Evolutionary conservation across 2,888 invertebrate species (phyloP), one percentile per base, ranked within the genome.

Genomic region (Amblyjoppa fuscipennis): DNA sequence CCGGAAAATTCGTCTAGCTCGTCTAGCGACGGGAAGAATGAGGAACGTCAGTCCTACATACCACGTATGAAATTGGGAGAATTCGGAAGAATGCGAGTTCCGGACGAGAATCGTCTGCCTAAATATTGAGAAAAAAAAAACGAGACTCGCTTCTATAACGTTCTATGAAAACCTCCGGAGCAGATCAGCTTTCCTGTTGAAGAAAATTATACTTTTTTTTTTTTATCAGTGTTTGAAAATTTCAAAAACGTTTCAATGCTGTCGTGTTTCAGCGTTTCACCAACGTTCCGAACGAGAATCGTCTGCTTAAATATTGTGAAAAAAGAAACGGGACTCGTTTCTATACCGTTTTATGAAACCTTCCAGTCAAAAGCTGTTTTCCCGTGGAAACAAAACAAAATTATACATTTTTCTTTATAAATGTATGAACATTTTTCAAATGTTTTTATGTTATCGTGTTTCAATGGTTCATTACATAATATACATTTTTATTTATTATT

Each of bases 1-100:
- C 66, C 11, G 64, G 41, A 74, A 82, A 79, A 71, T 81, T 81
- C 70, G 70, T 75, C 82, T 66, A 70, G 56, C 56, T 49, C 79
- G 70, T 71, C 71, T 49, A 16, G 71, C 68, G 66, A 28, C 76
- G 34, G 34, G 38, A 70, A 74, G 69, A 84, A 84, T 77, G 77
- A 84, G 80, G 73, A 68, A 77, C 25, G n/a, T 77, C 68, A 38
- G 53, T 38, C 11, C 25, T 20, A 28, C 45, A 66, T 68, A 38
- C 45, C 45, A 64, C 64, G 45, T 75, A 56, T 49, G 20, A 75
- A 75, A 75, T 75, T 25, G 69, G 20, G 59, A 49, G 45, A n/a
- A 28, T 20, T 51, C 20, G 34, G 5, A 16, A 70, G 70, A 51
- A 66, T 64, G 51, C 49, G 13, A 38, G 38, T n/a, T n/a, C 41